phyloP scores from a whole-genome alignment of 2,888 invertebrate genomes.

The Agrilus cyanescens region DNA sequence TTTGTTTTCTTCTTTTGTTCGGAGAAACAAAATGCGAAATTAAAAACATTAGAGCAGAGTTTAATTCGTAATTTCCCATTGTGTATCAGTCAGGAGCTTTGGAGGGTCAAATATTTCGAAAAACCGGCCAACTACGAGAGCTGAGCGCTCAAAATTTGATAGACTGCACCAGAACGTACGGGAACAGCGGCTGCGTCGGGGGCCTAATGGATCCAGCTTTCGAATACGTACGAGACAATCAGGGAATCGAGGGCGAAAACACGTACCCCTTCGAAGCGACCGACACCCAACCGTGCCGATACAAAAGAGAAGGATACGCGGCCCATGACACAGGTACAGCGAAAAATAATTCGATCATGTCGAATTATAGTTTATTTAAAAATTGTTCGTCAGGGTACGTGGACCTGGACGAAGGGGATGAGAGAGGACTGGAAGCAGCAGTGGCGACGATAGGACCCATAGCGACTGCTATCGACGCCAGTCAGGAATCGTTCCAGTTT shows the following conservation, averaged over 20 bases:
- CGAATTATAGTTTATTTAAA: not conserved
- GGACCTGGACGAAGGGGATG: slow-evolving; percentile 61
- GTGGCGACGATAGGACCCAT: slow-evolving; percentile 79
- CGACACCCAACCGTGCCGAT: slow-evolving; percentile 18
- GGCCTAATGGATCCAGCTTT: slow-evolving; percentile 42
- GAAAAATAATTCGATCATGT: not conserved
- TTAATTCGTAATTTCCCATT: not conserved
- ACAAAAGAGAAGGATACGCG: slow-evolving; percentile 14
- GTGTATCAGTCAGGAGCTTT: slow-evolving; percentile 42
- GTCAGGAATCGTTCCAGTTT: slow-evolving; percentile 73
- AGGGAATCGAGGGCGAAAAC: slow-evolving; percentile 44
- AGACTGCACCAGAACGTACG: slow-evolving; percentile 40
- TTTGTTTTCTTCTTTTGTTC: no score
- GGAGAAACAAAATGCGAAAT: no score
- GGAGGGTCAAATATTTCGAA: slow-evolving; percentile 41
- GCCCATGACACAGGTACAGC: slow-evolving; percentile 16
- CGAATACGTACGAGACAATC: slow-evolving; percentile 37
- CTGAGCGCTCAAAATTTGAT: slow-evolving; percentile 45
- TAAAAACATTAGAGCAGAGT: no score
- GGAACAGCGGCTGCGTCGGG: slow-evolving; percentile 43
- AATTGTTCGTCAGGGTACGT: slow-evolving; percentile 47
- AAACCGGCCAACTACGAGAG: slow-evolving; percentile 37
- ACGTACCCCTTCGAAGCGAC: slow-evolving; percentile 40
- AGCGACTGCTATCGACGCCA: slow-evolving; percentile 82
- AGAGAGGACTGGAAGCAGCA: slow-evolving; percentile 61